Base-by-base conservation (phyloP, 2,113 vertebrate species). In the Prunella fulvescens region DNA sequence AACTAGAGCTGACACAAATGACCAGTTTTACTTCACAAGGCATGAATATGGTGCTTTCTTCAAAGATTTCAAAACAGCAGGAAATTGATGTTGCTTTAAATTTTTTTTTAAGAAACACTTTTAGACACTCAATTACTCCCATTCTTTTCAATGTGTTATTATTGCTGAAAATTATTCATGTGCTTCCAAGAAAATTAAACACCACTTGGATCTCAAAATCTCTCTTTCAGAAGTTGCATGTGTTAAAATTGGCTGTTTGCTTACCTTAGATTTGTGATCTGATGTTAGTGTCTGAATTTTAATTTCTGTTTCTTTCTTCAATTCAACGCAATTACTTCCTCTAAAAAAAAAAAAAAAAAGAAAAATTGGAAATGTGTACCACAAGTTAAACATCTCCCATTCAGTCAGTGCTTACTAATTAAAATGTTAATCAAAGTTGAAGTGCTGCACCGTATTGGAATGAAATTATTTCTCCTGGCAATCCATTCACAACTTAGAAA, bases 271-370 rank as follows among this genome's bases (percentile, higher is more conserved):
- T 98, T 99, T 99, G 97, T 99, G 99, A 97, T 99, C 99, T 51
- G 99, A 98, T 60, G 97, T 98, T 86, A 99, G 94, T 4, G 98
- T 98, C 96, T 99, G 99, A 97, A 99, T 98, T 98, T 99, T 99
- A 96, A 98, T 98, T 97, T 99, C 99, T 3, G 98, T 99, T 98
- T 99, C 99, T 97, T 99, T 99, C 98, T 99, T 99, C 97, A 99
- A 95, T 96, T 99, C 99, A 35, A 99, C 98, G 96, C 99, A 99
- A 98, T 99, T 99, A 96, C 98, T 99, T 98, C 99, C 99, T 90
- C 99, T 99, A 97, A 67, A 66, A 86, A 96, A 97, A 96, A 97
- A n/a, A 89, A 96, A 74, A 37, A 28, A 56, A n/a, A n/a, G 47
- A 51, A 96, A 96, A 97, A 93, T 92, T 76, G 22, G 44, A 97